phyloP scores from a whole-genome alignment of 2,797 vertebrate species.

The Potorous gilbertii region DNA sequence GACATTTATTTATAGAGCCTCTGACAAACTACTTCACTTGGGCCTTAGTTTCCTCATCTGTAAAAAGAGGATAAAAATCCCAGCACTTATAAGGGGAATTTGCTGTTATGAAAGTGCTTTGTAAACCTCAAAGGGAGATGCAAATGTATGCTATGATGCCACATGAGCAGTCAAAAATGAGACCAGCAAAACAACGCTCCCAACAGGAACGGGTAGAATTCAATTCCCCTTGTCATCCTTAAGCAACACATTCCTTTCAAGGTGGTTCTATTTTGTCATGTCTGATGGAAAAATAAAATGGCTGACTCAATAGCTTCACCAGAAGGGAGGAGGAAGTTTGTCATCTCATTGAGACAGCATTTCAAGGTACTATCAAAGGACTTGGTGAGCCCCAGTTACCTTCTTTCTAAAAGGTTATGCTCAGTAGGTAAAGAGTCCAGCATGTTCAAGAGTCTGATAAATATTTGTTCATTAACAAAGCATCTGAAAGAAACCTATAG shows the following conservation, averaged over 20 bases:
- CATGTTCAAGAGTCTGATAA: neutral
- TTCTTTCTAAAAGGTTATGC: neutral
- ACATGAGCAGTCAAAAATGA: neutral
- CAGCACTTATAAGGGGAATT: neutral
- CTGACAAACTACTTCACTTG: slow-evolving; percentile 35
- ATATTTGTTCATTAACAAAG: neutral
- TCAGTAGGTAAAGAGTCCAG: neutral
- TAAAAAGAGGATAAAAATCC: neutral
- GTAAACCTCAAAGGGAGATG: neutral
- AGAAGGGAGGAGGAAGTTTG: neutral
- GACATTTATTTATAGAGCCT: neutral
- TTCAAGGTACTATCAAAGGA: neutral
- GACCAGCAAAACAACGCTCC: neutral
- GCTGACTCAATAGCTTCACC: neutral
- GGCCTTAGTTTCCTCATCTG: slow-evolving; percentile 28
- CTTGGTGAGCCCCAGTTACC: neutral
- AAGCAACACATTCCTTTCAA: neutral
- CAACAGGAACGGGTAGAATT: neutral
- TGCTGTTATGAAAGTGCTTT: neutral
- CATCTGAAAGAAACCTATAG: neutral
- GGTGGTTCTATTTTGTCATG: neutral
- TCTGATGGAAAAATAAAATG: neutral
- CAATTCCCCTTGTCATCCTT: neutral
- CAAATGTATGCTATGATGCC: neutral
- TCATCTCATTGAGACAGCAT: neutral